A percentile compares a stretch with the other conserved stretches of the same genome.
Conservation (phyloP, 2,888 invertebrate species). For the Ditula angustiorana region DNA sequence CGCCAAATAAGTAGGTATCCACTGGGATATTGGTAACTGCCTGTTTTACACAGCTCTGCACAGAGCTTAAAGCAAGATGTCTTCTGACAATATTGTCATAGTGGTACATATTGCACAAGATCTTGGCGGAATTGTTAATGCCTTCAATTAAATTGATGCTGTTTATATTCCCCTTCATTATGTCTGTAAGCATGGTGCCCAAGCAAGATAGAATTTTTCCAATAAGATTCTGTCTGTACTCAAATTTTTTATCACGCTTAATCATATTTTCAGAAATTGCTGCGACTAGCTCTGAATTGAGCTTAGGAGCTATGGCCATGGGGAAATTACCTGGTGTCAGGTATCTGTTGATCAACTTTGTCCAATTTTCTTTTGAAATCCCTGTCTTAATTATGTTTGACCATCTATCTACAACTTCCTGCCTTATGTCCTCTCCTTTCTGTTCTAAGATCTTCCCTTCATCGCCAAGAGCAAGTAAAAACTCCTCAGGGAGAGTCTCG, state of each 20-base stretch:
- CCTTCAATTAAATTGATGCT: constrained; percentile 1
- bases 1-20: background rate
- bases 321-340: background rate
- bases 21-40: background rate
- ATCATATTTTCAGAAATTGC: background rate
- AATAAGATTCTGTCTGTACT: background rate
- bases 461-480: background rate
- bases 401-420: background rate
- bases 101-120: constrained; percentile 4
- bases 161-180: constrained; percentile 3
- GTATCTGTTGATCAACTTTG: background rate
- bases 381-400: background rate
- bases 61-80: background rate
- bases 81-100: constrained; percentile 1
- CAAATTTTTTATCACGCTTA: constrained; percentile 6
- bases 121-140: background rate
- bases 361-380: background rate
- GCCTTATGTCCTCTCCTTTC: constrained; percentile 1
- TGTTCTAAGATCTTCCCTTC: constrained; percentile 1
- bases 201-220: background rate
- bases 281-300: background rate
- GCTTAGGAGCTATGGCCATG: constrained; percentile 4
- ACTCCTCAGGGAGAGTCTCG: background rate
- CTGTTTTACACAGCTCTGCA: background rate
- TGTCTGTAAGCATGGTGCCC: background rate